Percentiles rank a stretch among this genome's conserved stretches.
Conservation (phyloP, 2,888 invertebrate species). For the Lasioglossum oenotherae region DNA sequence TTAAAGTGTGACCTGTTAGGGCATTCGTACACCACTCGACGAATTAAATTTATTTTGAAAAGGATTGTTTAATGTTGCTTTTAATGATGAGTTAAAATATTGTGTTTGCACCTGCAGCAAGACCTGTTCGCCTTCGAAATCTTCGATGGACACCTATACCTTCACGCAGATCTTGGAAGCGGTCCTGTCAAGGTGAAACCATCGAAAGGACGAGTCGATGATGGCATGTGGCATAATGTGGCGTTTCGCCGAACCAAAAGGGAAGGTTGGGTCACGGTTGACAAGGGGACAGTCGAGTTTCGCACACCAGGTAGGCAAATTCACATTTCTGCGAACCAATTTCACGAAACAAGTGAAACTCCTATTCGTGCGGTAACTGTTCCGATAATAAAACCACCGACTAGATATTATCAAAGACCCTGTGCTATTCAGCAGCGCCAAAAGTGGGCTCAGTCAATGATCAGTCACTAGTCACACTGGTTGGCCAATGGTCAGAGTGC, state of each 20-base stretch:
- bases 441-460: too few species aligned
- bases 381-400: not conserved
- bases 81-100: not conserved
- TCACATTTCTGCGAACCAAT: not conserved
- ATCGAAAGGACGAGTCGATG: conserved; percentile 93
- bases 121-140: conserved; percentile 98
- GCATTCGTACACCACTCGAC: too few species aligned
- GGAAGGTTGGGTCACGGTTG: conserved; percentile 95
- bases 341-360: not conserved
- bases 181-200: conserved; percentile 95
- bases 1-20: too few species aligned
- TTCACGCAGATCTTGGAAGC: conserved; percentile 96
- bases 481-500: too few species aligned
- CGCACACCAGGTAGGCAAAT: conserved; percentile 90
- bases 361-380: not conserved
- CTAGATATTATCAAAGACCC: too few species aligned
- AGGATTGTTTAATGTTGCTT: not conserved
- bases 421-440: too few species aligned
- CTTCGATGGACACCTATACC: conserved; percentile 96
- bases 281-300: conserved; percentile 94
- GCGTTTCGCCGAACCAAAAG: conserved; percentile 92
- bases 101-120: conserved; percentile 85
- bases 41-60: not conserved
- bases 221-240: conserved; percentile 97
- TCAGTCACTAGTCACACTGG: too few species aligned